Conservation (phyloP, 2,888 invertebrate genomes). For the Ferrisia virgata region DNA sequence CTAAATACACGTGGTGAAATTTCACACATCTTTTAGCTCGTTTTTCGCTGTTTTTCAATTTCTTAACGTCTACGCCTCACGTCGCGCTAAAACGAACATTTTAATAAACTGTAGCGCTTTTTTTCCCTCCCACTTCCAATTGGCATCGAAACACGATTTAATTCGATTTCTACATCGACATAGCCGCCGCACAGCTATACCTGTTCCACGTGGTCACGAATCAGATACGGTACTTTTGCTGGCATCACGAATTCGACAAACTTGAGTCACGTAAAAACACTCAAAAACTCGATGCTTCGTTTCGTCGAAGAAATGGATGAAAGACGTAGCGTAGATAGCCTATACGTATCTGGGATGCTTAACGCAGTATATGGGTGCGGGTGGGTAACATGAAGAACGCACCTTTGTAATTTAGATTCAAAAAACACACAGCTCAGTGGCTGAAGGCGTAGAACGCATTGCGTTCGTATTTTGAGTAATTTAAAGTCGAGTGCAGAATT, state of each 20-base stretch:
- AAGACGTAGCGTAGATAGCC: not conserved
- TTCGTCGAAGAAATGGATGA: not conserved
- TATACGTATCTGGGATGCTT: no score
- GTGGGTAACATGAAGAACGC: not conserved
- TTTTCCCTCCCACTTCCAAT: no score
- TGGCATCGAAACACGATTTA: not conserved
- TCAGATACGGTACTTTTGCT: not conserved
- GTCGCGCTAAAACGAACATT: not conserved
- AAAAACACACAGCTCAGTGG: not conserved
- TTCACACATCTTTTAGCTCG: not conserved
- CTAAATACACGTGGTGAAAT: not conserved
- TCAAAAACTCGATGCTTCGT: not conserved
- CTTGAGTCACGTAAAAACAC: not conserved
- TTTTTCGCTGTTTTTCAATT: not conserved
- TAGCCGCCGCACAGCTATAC: no score
- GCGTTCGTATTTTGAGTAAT: not conserved
- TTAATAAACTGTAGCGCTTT: no score
- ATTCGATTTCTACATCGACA: not conserved
- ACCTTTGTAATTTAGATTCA: not conserved
- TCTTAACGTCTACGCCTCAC: not conserved
- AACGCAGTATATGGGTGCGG: no score
- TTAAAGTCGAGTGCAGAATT: not conserved
- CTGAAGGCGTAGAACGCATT: not conserved
- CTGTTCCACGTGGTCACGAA: not conserved
- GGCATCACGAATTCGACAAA: not conserved